phyloP scores from a whole-genome alignment of 92 coral and sea anemone genomes.

The Paragorgia papillata region DNA sequence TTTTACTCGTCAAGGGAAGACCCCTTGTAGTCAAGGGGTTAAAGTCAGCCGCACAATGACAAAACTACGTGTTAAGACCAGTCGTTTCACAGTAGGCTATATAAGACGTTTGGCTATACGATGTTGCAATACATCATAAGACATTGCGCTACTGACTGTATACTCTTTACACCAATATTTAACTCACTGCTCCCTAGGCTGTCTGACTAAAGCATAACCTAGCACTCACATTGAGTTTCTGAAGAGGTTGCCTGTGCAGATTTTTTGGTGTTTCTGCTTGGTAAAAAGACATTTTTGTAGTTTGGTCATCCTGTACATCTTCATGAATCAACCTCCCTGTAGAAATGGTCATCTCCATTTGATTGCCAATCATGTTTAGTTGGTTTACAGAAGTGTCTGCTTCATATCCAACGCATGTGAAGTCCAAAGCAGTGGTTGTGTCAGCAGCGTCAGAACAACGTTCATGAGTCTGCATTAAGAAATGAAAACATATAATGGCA shows the following conservation, averaged over 20 bases:
- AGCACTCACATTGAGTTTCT: background rate
- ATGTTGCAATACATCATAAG: too few relatives aligned
- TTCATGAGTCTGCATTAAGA: background rate
- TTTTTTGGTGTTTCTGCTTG: background rate
- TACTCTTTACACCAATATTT: too few relatives aligned
- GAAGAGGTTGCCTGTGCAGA: background rate
- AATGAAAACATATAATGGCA: background rate
- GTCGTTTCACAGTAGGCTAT: too few relatives aligned
- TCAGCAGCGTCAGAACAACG: background rate
- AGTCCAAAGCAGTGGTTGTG: background rate
- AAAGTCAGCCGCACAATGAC: too few relatives aligned
- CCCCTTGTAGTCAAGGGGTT: too few relatives aligned
- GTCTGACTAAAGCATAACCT: too few relatives aligned
- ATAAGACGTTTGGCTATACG: too few relatives aligned
- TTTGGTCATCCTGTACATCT: background rate
- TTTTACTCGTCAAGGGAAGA: too few relatives aligned
- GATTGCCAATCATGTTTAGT: slow-evolving; percentile 7
- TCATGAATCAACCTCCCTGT: background rate
- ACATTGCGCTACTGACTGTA: too few relatives aligned
- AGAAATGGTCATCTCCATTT: slow-evolving; percentile 21
- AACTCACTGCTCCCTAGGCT: too few relatives aligned
- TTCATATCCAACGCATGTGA: slow-evolving; percentile 17
- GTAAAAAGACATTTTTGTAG: background rate
- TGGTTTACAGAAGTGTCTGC: background rate
- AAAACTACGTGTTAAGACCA: too few relatives aligned